Conservation (phyloP, 2,113 vertebrate genomes). For the Salvelinus fontinalis region DNA sequence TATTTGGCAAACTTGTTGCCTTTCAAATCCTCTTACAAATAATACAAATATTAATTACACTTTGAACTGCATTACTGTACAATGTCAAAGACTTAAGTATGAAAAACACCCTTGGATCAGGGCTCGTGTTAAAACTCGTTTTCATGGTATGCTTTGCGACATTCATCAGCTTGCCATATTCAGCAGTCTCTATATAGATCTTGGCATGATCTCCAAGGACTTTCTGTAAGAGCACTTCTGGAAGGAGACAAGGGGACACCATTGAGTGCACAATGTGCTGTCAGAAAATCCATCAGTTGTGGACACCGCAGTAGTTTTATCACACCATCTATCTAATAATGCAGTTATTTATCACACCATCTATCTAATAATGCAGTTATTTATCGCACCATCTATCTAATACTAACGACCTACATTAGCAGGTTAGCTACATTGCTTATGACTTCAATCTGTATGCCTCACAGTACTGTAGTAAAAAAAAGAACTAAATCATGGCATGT, state of each 20-base stretch:
- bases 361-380: no score
- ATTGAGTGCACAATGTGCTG: constrained; percentile 25
- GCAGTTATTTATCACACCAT: no score
- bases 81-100: background rate
- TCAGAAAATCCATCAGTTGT: constrained; percentile 57
- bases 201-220: constrained; percentile 50
- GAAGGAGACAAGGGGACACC: constrained; percentile 13
- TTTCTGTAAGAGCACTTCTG: constrained; percentile 20
- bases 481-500: no score
- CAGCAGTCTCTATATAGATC: constrained; percentile 37
- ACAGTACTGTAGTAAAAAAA: no score
- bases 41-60: no score
- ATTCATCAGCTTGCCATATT: constrained; percentile 9
- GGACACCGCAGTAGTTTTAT: constrained; percentile 13
- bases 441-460: no score
- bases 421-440: no score
- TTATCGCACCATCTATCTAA: no score
- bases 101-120: no score
- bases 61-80: background rate
- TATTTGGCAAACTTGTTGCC: background rate
- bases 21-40: background rate
- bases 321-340: background rate
- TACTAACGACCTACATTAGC: no score
- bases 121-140: constrained; percentile 26
- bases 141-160: constrained; percentile 22